Base-by-base conservation (phyloP, 2,113 vertebrate genomes). In the Pterocles orientalis region DNA sequence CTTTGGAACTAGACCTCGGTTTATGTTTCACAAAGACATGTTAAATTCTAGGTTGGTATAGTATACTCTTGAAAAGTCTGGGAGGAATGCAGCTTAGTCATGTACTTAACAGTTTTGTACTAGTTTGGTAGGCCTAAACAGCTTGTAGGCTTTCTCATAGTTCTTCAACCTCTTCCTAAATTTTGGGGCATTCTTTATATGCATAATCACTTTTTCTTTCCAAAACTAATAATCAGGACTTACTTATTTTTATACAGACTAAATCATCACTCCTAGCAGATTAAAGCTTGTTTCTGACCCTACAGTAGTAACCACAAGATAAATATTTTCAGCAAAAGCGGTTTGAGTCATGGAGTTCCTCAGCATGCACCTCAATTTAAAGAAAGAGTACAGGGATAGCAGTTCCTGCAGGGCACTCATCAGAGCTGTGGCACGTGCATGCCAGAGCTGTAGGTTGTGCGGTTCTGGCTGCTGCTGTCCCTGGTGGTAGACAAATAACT, bases 311-410 rank as follows among this genome's bases (percentile, higher is more conserved):
- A 72, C 25, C 26, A 57, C 0, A 2, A 72, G 43, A 78, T 34
- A 71, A 61, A 12, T 71, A n/a, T 51, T 72, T 94, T 68, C 60
- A 58, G 9, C 45, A 25, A 29, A 61, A 81, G 21, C 50, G 2
- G 0, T 51, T 86, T 77, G 60, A 86, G 43, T 72, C 21, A 26
- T 33, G 53, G 64, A 18, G 43, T 87, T 84, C 23, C 47, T 83
- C 53, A 23, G 19, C 0, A 0, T 33, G 7, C 17, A 23, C 14
- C 2, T 8, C 47, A 33, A 17, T 68, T 72, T 84, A 41, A 76
- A 69, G 43, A 70, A 62, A 33, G 21, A 62, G 17, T 48, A 23
- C 10, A 45, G 34, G 47, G 21, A 31, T 41, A 81, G 58, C 50
- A 61, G 5, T 53, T 76, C 33, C 83, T 81, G 62, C 47, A 29